These are phyloP conservation scores for Pocillopora meandrina DNA, from an alignment of 92 coral and sea anemone genomes.

Conservation along the genomic window DNA sequence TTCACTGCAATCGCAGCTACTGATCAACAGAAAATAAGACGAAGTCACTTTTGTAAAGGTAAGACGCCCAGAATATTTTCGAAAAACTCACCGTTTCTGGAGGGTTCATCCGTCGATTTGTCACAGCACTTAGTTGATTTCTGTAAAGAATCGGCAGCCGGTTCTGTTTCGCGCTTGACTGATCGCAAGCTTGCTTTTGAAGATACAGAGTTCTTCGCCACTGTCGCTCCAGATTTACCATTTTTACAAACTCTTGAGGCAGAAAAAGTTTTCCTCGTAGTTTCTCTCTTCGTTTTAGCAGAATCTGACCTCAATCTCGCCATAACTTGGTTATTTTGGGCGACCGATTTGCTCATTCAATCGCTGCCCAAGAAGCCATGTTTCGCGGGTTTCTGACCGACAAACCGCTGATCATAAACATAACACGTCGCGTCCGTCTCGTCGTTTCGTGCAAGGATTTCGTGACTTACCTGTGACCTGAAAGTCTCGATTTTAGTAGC, in stretches of 20 bases:
- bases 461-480: too few species aligned
- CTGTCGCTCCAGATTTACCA: background rate
- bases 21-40: background rate
- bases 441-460: too few species aligned
- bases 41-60: too few species aligned
- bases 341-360: background rate
- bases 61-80: background rate
- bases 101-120: background rate
- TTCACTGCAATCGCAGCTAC: background rate
- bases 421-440: too few species aligned
- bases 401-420: background rate
- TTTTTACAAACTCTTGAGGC: background rate
- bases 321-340: background rate
- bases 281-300: background rate
- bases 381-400: slow-evolving; percentile 23
- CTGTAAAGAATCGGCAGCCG: slow-evolving; percentile 1
- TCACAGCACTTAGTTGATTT: background rate
- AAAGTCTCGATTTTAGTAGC: too few species aligned
- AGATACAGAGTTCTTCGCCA: background rate
- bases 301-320: slow-evolving; percentile 28
- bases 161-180: slow-evolving; percentile 18
- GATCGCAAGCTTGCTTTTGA: background rate
- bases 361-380: background rate
- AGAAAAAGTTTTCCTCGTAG: background rate
- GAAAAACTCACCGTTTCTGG: slow-evolving; percentile 1